Percentiles rank a stretch among this genome's conserved stretches.
Evolutionary conservation across 2,113 vertebrate species (phyloP).

Genomic region (Rhizomys pruinosus): DNA sequence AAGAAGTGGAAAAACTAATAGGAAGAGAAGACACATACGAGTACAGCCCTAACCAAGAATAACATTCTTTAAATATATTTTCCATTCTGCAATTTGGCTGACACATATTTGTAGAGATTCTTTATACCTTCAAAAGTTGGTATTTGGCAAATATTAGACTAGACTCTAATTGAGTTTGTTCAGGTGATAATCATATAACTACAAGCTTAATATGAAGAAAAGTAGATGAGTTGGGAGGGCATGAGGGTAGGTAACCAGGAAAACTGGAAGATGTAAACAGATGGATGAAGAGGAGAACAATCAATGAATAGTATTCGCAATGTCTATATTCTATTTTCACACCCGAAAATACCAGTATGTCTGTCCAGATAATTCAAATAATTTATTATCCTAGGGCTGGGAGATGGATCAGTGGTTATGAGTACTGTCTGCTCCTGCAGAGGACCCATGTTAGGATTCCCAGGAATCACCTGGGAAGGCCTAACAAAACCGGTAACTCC

Average conservation of each 20-base stretch:
- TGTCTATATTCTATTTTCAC: neutral
- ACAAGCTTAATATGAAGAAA: neutral
- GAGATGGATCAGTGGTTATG: too few species aligned
- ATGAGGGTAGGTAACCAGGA: neutral
- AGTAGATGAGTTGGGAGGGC: neutral
- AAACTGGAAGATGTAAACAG: neutral
- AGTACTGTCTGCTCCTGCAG: too few species aligned
- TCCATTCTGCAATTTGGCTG: neutral
- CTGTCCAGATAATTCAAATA: neutral
- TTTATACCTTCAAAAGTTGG: neutral
- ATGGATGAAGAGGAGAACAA: neutral
- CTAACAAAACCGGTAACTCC: too few species aligned
- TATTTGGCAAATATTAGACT: conserved; percentile 9
- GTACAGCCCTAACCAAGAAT: neutral
- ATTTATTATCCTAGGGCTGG: too few species aligned
- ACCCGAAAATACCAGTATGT: neutral
- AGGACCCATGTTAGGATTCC: too few species aligned
- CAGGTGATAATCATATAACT: neutral
- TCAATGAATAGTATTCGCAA: neutral
- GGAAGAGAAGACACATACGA: neutral
- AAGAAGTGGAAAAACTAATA: neutral
- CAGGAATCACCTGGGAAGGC: too few species aligned
- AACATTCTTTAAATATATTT: neutral
- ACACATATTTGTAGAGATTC: conserved; percentile 23
- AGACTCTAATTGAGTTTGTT: neutral